A percentile compares a stretch with the other conserved stretches of the same genome.
phyloP scores from a whole-genome alignment of 2,797 vertebrate genomes.

The Glossophaga mutica region DNA sequence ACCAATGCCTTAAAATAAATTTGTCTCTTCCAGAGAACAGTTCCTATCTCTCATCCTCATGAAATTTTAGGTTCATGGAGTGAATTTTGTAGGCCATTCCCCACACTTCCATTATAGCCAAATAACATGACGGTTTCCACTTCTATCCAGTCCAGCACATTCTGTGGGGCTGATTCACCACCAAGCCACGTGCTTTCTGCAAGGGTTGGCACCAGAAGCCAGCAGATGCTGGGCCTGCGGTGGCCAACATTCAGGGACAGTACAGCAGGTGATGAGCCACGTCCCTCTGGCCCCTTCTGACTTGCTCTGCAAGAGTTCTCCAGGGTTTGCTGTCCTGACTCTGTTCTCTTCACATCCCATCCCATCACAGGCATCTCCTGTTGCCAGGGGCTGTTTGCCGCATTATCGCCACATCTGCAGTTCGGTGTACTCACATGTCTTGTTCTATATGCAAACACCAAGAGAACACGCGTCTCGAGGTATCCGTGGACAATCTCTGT shows the following conservation, averaged over 20 bases:
- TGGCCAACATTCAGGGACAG: background rate
- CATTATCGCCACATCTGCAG: background rate
- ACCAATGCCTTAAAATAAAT: background rate
- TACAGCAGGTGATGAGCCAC: background rate
- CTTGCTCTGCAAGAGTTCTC: background rate
- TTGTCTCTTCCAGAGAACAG: background rate
- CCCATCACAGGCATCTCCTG: background rate
- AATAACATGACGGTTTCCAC: background rate
- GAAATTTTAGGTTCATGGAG: background rate
- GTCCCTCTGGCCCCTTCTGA: background rate
- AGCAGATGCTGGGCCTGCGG: background rate
- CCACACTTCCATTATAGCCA: background rate
- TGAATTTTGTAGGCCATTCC: slow-evolving; percentile 32
- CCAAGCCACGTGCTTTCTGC: background rate
- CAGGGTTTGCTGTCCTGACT: background rate
- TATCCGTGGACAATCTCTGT: background rate
- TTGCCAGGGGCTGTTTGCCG: background rate
- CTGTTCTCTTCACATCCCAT: background rate
- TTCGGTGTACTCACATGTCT: background rate
- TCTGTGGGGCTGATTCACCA: background rate
- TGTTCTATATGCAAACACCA: background rate
- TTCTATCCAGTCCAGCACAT: background rate
- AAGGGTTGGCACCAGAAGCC: background rate
- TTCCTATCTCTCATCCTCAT: background rate
- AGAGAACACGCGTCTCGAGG: background rate